Conservation (phyloP, 2,888 invertebrate species). For the Ectemnius lituratus region DNA sequence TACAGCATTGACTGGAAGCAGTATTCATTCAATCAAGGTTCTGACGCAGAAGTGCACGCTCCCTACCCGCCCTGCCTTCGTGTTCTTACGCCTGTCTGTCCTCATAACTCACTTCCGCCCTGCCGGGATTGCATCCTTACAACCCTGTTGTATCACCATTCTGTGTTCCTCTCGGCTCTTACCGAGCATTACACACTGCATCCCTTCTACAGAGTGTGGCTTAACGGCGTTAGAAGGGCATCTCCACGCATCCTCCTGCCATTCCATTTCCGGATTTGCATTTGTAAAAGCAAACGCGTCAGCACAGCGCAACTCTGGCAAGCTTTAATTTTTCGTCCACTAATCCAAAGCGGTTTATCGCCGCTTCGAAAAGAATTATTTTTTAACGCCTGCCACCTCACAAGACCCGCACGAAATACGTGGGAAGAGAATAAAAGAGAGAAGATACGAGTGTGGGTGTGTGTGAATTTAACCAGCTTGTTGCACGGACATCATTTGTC, state of each 20-base stretch:
- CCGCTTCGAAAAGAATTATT: no score
- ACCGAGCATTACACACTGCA: no score
- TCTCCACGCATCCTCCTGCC: background rate
- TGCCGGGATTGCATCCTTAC: constrained; percentile 17
- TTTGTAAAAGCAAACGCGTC: background rate
- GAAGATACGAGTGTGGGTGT: no score
- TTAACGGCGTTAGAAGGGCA: background rate
- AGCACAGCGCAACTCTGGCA: background rate
- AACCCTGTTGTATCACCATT: background rate
- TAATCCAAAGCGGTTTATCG: constrained; percentile 27
- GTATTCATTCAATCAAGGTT: constrained; percentile 10
- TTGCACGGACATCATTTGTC: constrained; percentile 32
- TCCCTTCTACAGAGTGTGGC: background rate
- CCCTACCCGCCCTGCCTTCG: background rate
- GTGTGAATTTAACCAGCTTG: background rate
- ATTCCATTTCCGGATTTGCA: background rate
- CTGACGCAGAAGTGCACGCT: background rate
- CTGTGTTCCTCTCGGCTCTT: background rate
- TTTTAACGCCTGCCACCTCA: no score
- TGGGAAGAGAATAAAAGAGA: no score
- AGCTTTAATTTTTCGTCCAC: constrained; percentile 27
- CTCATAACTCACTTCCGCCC: constrained; percentile 9
- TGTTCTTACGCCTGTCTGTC: background rate
- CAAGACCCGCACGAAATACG: no score
- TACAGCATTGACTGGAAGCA: no score